phyloP scores from a whole-genome alignment of 1,140 invertebrate species.

The Drosophila arizonae region DNA sequence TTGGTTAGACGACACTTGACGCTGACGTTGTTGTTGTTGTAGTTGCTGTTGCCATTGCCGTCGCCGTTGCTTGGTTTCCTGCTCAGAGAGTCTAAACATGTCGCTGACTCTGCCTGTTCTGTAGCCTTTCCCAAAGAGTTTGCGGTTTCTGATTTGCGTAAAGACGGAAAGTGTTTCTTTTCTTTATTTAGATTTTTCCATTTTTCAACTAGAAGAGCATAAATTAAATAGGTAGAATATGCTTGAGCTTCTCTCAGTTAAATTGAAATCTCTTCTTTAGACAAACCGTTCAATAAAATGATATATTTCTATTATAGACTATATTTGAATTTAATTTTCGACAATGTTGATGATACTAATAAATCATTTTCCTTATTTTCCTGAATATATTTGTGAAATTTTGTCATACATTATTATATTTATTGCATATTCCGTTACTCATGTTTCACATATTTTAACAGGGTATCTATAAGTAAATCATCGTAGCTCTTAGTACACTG shows the following conservation, averaged over 20 bases:
- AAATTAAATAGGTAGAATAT: not conserved
- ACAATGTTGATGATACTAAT: too few species aligned
- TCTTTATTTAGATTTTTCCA: conserved; percentile 14
- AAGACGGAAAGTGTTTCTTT: conserved; percentile 77
- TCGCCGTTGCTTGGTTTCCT: conserved; percentile 70
- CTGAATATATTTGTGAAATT: too few species aligned
- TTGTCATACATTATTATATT: too few species aligned
- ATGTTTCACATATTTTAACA: not conserved
- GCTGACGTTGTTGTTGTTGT: conserved; percentile 44
- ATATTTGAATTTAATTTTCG: too few species aligned
- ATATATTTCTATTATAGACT: too few species aligned
- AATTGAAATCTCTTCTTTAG: not conserved
- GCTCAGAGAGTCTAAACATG: conserved; percentile 75
- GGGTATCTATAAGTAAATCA: conserved; percentile 14
- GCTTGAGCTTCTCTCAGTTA: not conserved
- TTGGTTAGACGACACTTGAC: conserved; percentile 47
- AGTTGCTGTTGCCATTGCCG: conserved; percentile 55
- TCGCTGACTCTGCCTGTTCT: conserved; percentile 39
- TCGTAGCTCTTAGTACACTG: not conserved
- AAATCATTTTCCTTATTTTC: too few species aligned
- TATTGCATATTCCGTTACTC: not conserved
- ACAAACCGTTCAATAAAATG: too few species aligned
- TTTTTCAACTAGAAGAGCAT: conserved; percentile 6
- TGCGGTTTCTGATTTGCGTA: conserved; percentile 51
- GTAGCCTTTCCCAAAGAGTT: conserved; percentile 63